phyloP scores from a whole-genome alignment of 2,797 vertebrate genomes.

The Choloepus didactylus region DNA sequence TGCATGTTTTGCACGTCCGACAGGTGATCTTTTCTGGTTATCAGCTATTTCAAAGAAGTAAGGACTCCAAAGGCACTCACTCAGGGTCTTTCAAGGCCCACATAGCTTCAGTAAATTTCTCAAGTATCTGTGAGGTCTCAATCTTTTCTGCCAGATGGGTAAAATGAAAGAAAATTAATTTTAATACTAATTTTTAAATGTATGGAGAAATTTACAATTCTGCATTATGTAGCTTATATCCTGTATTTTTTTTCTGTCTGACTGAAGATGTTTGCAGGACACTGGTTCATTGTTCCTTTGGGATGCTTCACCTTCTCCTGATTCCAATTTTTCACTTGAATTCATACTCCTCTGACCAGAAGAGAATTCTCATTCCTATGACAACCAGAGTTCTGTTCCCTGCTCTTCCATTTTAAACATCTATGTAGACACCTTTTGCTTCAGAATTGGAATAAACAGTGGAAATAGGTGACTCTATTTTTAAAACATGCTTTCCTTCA shows the following conservation, averaged over 20 bases:
- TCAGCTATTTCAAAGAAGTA: background rate
- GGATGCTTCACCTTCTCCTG: slow-evolving; percentile 27
- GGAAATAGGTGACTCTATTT: slow-evolving; percentile 61
- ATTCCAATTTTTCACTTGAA: slow-evolving; percentile 69
- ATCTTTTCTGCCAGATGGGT: background rate
- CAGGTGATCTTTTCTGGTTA: background rate
- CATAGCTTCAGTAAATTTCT: background rate
- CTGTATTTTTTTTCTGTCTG: background rate
- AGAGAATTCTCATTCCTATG: slow-evolving; percentile 65
- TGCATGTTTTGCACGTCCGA: background rate
- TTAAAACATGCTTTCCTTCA: slow-evolving; percentile 52
- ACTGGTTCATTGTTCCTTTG: slow-evolving; percentile 4
- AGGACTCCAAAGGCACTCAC: background rate
- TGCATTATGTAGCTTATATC: background rate
- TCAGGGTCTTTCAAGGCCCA: background rate
- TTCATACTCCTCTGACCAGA: slow-evolving; percentile 45
- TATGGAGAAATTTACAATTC: background rate
- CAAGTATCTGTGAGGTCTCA: background rate
- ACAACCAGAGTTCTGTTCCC: slow-evolving; percentile 33
- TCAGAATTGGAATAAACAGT: slow-evolving; percentile 59
- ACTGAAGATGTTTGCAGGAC: background rate
- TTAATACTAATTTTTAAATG: slow-evolving; percentile 50
- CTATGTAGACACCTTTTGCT: slow-evolving; percentile 14
- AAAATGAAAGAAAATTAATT: slow-evolving; percentile 26
- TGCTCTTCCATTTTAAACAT: slow-evolving; percentile 41